Percentiles rank a stretch among this genome's conserved stretches.
Evolutionary conservation across 2,888 invertebrate species (phyloP).

Genomic region (Nomada hirtipes): DNA sequence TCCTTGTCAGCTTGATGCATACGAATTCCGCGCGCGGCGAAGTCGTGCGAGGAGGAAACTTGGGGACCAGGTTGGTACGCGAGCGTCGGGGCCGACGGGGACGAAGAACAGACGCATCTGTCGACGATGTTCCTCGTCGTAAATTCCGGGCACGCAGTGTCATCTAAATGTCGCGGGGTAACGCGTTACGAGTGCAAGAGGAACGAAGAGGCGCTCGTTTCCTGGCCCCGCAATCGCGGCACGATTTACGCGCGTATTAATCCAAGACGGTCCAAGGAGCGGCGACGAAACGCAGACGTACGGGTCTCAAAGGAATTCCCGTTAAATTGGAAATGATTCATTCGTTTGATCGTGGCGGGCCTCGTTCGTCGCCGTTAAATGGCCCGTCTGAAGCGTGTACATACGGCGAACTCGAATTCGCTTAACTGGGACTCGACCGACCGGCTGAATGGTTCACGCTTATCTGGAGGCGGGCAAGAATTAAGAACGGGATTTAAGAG

Average conservation of each 20-base stretch:
- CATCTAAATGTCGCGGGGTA: conserved; percentile 50
- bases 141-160: conserved; percentile 55
- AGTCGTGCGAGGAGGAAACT: not conserved
- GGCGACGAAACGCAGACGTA: conserved; percentile 29
- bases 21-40: not conserved
- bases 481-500: conserved; percentile 45
- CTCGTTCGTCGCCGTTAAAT: conserved; percentile 20
- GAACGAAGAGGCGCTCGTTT: conserved; percentile 1
- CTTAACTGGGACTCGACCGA: conserved; percentile 12
- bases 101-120: conserved; percentile 46
- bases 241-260: conserved; percentile 70
- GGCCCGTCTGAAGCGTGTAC: conserved; percentile 12
- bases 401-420: not conserved
- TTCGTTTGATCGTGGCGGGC: not conserved
- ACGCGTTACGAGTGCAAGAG: not conserved
- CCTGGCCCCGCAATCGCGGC: conserved; percentile 39
- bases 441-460: conserved; percentile 1
- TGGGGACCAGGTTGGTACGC: conserved; percentile 9
- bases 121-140: conserved; percentile 42
- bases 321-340: conserved; percentile 48
- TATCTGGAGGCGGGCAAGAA: conserved; percentile 37
- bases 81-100: not conserved
- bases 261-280: conserved; percentile 24
- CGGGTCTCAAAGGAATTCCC: conserved; percentile 34
- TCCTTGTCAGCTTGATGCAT: not conserved